A percentile compares a stretch with the other conserved stretches of the same genome.
phyloP scores from a whole-genome alignment of 2,113 vertebrate genomes.

The Macrotis lagotis region DNA sequence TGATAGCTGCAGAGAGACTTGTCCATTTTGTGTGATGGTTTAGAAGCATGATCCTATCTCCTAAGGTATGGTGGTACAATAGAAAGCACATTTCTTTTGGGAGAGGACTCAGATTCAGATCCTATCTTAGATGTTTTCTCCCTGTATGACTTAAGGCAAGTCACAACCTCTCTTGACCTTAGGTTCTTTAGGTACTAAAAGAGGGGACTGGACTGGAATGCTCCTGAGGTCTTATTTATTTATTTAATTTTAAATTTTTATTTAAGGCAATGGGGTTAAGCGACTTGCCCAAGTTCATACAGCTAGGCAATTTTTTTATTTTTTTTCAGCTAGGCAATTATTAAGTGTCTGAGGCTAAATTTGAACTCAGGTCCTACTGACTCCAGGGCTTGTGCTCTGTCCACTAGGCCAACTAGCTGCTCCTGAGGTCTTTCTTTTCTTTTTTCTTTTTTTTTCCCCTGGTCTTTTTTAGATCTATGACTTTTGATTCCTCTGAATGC shows the following conservation, averaged over 20 bases:
- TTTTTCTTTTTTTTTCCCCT: too few relatives aligned
- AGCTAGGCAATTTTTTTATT: too few relatives aligned
- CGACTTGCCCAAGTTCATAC: too few relatives aligned
- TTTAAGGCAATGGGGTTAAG: too few relatives aligned
- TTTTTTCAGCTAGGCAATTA: too few relatives aligned
- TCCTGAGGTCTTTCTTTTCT: too few relatives aligned
- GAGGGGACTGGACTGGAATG: neutral
- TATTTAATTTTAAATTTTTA: too few relatives aligned
- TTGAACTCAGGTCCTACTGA: too few relatives aligned
- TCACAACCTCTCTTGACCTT: neutral
- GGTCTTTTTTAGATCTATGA: neutral
- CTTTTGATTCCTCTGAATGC: neutral
- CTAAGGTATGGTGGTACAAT: neutral
- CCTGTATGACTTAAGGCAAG: neutral
- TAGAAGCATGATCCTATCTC: neutral
- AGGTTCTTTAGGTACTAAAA: neutral
- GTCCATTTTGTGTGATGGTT: neutral
- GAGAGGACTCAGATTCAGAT: neutral
- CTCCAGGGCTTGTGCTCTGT: too few relatives aligned
- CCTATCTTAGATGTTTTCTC: neutral
- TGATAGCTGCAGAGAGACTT: neutral
- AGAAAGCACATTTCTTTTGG: neutral
- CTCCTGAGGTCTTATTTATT: neutral
- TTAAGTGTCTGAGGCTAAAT: too few relatives aligned
- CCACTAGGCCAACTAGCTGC: too few relatives aligned